phyloP scores from a whole-genome alignment of 2,113 vertebrate genomes.

The Pedionomus torquatus region DNA sequence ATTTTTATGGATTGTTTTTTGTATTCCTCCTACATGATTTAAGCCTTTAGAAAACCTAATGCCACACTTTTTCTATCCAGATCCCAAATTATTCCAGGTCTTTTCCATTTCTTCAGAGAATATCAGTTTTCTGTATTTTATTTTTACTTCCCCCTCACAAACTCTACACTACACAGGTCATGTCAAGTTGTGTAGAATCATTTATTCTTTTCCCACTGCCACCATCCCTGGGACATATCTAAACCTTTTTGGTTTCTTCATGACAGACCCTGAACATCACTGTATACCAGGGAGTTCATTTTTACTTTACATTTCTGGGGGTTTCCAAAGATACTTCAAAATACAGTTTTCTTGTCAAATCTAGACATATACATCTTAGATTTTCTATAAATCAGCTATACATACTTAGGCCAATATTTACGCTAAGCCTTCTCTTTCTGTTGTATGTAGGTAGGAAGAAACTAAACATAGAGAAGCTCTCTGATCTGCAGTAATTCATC shows the following conservation, averaged over 20 bases:
- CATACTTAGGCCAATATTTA: background rate
- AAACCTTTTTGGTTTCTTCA: background rate
- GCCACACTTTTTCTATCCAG: background rate
- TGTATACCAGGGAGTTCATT: background rate
- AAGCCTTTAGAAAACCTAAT: background rate
- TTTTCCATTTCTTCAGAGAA: background rate
- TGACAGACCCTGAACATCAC: background rate
- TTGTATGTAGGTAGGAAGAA: background rate
- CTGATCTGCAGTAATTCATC: background rate
- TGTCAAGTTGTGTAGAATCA: background rate
- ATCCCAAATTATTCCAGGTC: background rate
- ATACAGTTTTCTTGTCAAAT: background rate
- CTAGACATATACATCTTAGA: background rate
- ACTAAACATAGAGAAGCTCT: background rate
- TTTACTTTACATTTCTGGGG: background rate
- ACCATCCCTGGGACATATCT: fast-evolving
- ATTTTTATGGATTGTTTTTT: background rate
- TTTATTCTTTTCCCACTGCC: background rate
- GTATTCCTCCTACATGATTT: background rate
- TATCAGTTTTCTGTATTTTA: background rate
- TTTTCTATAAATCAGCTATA: background rate
- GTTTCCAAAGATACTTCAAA: background rate
- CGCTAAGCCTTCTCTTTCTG: background rate
- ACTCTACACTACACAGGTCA: background rate
- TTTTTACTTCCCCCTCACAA: background rate